Base-by-base conservation (phyloP, 2,797 vertebrate species). In the Sebastes flavidus region DNA sequence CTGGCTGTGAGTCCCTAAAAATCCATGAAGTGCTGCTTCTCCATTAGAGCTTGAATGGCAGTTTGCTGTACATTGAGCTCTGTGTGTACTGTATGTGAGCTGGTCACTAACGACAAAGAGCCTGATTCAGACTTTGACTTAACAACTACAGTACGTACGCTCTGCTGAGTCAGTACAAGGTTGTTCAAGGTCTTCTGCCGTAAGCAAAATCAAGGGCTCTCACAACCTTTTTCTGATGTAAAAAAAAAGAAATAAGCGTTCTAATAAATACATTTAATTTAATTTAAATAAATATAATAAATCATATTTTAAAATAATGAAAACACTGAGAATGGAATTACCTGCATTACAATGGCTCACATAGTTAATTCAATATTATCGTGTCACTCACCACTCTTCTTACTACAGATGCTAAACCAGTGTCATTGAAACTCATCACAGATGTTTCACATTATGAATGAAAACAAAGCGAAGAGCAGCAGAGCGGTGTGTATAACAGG, bases 1-100 rank as follows among this genome's bases (percentile, higher is more conserved):
- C 36, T 61, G 54, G 18, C 66, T 67, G 60, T 18, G 14, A 80
- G 36, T 56, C 32, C 59, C 25, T 78, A 30, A 79, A 69, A 83
- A 22, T 46, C 32, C n/a, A 72, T 55, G 14, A 67, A 83, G 67
- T 80, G 27, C 77, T 77, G 42, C 56, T 77, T 80, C 55, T 78
- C 58, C 52, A 14, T 49, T 18, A 68, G 55, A 80, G 78, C 55
- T 79, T 72, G 55, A 59, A 59, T 65, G 69, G 49, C 56, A 60
- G 54, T 67, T 36, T 67, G 66, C 36, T 81, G 24, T 46, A 73
- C 46, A n/a, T 72, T 46, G 36, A 72, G 59, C 65, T 70, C 12
- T 49, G 49, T 67, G 42, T 60, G 18, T 16, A 8, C 38, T 73
- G 27, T 69, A 25, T 55, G 68, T 52, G 61, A 60, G 25, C 55